Evolutionary conservation across 2,888 invertebrate genomes (phyloP).

Genomic region (Cactoblastis cactorum): DNA sequence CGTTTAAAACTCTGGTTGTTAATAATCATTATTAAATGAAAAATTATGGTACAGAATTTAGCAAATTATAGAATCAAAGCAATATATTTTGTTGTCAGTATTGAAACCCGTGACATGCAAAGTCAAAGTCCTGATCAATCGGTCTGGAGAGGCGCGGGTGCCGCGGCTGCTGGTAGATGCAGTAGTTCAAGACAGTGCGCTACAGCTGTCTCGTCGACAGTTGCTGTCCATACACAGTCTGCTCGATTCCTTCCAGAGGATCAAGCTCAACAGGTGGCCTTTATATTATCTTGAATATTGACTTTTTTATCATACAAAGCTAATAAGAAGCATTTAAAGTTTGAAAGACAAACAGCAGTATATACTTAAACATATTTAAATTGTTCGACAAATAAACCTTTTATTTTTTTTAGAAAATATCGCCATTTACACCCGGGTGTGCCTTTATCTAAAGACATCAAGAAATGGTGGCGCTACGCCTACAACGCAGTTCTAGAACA

Average conservation of each 20-base stretch:
- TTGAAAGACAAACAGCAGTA: too few species aligned
- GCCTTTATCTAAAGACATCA: slow-evolving; percentile 77
- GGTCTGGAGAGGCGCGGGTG: slow-evolving; percentile 80
- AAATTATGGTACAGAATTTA: too few species aligned
- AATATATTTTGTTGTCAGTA: slow-evolving; percentile 74
- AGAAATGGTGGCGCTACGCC: slow-evolving; percentile 88
- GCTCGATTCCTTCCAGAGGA: slow-evolving; percentile 79
- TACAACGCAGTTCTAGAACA: slow-evolving; percentile 85
- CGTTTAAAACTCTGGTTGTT: too few species aligned
- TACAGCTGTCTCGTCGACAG: slow-evolving; percentile 86
- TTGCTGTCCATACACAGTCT: slow-evolving; percentile 81
- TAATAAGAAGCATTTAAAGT: too few species aligned
- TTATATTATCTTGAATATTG: background rate
- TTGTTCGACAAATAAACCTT: too few species aligned
- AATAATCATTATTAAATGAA: too few species aligned
- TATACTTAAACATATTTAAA: too few species aligned
- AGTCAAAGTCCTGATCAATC: slow-evolving; percentile 86
- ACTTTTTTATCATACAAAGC: too few species aligned
- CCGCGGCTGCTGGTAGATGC: slow-evolving; percentile 83
- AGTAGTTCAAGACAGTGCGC: slow-evolving; percentile 85
- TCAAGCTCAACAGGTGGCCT: slow-evolving; percentile 84
- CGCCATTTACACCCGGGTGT: slow-evolving; percentile 81
- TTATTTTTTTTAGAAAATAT: slow-evolving; percentile 74
- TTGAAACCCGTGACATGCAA: slow-evolving; percentile 88
- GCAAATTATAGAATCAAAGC: background rate